Evolutionary conservation across 2,888 invertebrate species (phyloP), one percentile per base, ranked within the genome.

Genomic region (Dromius quadrimaculatus): DNA sequence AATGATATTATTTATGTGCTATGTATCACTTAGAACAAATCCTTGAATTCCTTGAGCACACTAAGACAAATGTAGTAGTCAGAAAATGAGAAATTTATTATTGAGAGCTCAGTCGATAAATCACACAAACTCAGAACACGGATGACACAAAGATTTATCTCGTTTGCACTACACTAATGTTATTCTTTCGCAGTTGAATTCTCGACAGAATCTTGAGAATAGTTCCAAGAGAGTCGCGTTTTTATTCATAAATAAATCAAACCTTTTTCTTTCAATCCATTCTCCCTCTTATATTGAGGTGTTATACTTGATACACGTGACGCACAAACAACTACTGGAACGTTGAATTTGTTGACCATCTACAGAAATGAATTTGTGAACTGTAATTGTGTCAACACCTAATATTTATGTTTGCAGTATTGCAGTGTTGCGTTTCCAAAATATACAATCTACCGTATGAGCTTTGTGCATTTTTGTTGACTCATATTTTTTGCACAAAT

Each of bases 141-240:
- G 41, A 62, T 62, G 62, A 62, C 62, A 62, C 15, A 20, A 9
- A 62, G 62, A 62, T 62, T 62, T 62, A 62, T 62, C 23, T 41
- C 62, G 20, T 62, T 62, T 62, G 38, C 38, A 43, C 41, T 41
- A 28, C 20, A 22, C 62, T 62, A 62, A 62, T 62, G 41, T 62
- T 62, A 62, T 62, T 62, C 62, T 62, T 62, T 41, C 38, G 22
- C 41, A 62, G 38, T 41, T 15, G 62, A 41, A 62, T 62, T 36
- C 41, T 20, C 62, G 34, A 62, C 41, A 62, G 38, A 59, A 28
- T 54, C 50, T 54, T 54, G 28, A 28, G 15, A 59, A 36, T 59
- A 34, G 34, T 59, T 59, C 36, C 36, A 59, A 59, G 28, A 36
- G 36, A 36, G 20, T 59, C 36, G 13, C 34, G 36, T 34, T 19